Base-by-base conservation (phyloP, 2,797 vertebrate genomes). In the Eidolon dupreanum region DNA sequence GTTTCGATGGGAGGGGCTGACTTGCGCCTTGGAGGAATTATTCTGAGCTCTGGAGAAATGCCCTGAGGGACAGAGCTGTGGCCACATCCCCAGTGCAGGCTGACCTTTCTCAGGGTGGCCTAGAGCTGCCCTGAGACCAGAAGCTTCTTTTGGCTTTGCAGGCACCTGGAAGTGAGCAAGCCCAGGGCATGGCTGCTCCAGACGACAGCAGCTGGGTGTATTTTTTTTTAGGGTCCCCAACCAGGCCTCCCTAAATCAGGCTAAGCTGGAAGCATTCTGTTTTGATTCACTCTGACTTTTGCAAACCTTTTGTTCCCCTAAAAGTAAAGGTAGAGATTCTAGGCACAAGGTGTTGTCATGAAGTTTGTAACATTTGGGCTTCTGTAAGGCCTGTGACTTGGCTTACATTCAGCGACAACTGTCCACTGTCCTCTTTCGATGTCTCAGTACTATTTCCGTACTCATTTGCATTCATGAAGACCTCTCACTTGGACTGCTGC, bases 41-140 rank as follows among this genome's bases (percentile, higher is more conserved):
- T 97, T 88, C 53, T 68, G 26, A 46, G 82, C 61, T 61, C 6
- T 61, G 68, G 90, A 97, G 82, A 53, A 20, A 59, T 31, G 96
- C 94, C 81, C 95, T 63, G 53, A 90, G 73, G 59, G 92, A 91
- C 65, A 71, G 87, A 88, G 92, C 53, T 87, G 75, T 5, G 20
- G 88, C 0, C 4, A 92, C 55, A 65, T 89, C 11, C 55, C 8
- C 74, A 17, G 33, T 13, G 26, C 3, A 4, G 38, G 66, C 36
- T 79, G 75, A 97, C 65, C 65, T 93, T 94, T 98, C 88, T 96
- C 91, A 96, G 85, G 31, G 38, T 75, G 46, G 94, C 95, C 49
- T 5, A 49, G 61, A 78, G 63, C 49, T 12, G 90, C 31, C 9
- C 68, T n/a, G 43, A 63, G 17, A 11, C 71, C 43, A 94, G 92